A percentile compares a stretch with the other conserved stretches of the same genome.
These are phyloP conservation scores for Cecidostiba fungosa DNA, from an alignment of 2,888 invertebrate genomes.

Conservation along the genomic window DNA sequence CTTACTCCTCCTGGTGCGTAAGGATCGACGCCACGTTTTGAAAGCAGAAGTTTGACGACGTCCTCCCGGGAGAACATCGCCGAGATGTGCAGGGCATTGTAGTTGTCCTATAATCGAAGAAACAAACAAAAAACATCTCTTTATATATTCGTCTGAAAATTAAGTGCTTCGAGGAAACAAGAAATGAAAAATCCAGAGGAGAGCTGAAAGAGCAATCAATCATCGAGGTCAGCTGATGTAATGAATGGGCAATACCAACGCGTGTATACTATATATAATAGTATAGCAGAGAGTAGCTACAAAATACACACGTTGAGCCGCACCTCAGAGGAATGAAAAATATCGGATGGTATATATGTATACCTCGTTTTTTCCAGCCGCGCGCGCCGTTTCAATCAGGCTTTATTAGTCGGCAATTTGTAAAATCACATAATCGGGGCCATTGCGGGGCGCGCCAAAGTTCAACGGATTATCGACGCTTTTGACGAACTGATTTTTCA, in stretches of 20 bases:
- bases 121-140: not conserved
- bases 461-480: conserved; percentile 28
- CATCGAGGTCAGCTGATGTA: conserved; percentile 32
- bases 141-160: not conserved
- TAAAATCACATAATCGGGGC: conserved; percentile 74
- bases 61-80: conserved; percentile 97
- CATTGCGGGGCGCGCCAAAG: conserved; percentile 66
- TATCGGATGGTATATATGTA: not conserved
- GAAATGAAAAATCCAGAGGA: not conserved
- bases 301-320: conserved; percentile 24
- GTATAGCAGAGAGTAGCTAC: too few species aligned
- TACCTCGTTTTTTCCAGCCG: not conserved
- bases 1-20: conserved; percentile 96
- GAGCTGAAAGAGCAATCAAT: conserved; percentile 11
- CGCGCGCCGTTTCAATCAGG: conserved; percentile 69
- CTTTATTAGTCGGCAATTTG: conserved; percentile 75
- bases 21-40: conserved; percentile 94
- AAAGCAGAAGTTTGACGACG: conserved; percentile 93
- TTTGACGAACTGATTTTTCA: not conserved
- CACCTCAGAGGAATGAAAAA: conserved; percentile 41
- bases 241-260: conserved; percentile 33
- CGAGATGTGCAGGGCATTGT: conserved; percentile 96
- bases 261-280: not conserved
- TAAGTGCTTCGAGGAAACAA: not conserved
- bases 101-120: conserved; percentile 89